Base-by-base conservation (phyloP, 2,888 invertebrate species). In the Eucera pruinosa region DNA sequence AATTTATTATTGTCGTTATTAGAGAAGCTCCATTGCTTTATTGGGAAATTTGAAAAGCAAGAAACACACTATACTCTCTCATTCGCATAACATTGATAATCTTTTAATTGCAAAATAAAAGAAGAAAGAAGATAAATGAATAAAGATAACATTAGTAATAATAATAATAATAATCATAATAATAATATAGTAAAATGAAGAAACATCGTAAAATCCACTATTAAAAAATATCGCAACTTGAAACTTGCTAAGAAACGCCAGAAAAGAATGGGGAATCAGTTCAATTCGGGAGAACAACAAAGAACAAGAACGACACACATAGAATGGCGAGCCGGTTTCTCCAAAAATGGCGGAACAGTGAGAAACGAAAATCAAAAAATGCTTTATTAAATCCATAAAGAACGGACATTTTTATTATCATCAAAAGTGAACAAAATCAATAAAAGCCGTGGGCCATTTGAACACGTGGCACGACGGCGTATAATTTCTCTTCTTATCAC, bases 301-400 rank as follows among this genome's bases (percentile, higher is more conserved):
- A 23, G 23, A 30, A 36, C 25, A 18, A 52, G 20, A 57, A 23
- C 1, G 43, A 45, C 18, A 57, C n/a, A 57, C 13, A 54, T 9
- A n/a, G 52, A 54, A 13, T 33, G 27, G n/a, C n/a, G 6, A 54
- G 11, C 33, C 30, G 39, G 27, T 50, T 11, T 23, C 13, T 45
- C 7, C 45, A 52, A 71, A n/a, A n/a, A 45, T 50, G 45, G n/a
- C 54, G 27, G 33, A 72, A 20, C 50, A 70, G 27, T 70, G 52
- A n/a, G 71, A 30, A 36, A 71, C 54, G 45, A 73, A 73, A 71
- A 72, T 71, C 57, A 60, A 60, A n/a, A n/a, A 72, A 71, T 73
- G 52, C 72, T 73, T 73, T 72, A 61, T 61, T 72, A 50, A 50
- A 61, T 45, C 43, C 54, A 72, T 11, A 55, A 23, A 61, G 60